A percentile compares a stretch with the other conserved stretches of the same genome.
Conservation (phyloP, 2,797 vertebrate genomes). For the Danio kyathit region DNA sequence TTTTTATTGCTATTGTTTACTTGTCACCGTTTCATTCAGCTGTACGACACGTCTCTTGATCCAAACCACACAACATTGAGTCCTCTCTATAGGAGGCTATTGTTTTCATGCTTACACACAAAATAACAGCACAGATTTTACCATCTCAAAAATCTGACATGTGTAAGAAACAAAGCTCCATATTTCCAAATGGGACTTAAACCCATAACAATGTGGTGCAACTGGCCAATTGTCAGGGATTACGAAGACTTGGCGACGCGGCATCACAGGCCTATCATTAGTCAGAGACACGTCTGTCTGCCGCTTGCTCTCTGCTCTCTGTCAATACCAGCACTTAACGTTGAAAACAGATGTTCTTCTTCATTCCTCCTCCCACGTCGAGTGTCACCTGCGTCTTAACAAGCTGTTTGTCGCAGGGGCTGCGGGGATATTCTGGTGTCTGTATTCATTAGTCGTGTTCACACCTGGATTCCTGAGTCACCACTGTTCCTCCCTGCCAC, state of each 20-base stretch:
- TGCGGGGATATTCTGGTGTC: constrained; percentile 39
- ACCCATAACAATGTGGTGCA: constrained; percentile 1
- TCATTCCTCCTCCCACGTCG: constrained; percentile 40
- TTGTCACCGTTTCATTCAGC: constrained; percentile 7
- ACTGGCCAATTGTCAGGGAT: constrained; percentile 6
- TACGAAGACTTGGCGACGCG: constrained; percentile 13
- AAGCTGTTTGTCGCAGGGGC: constrained; percentile 49
- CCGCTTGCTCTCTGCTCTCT: constrained; percentile 40
- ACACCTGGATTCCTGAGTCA: constrained; percentile 46
- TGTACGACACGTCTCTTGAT: not conserved
- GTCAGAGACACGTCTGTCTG: constrained; percentile 52
- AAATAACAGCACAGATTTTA: constrained; percentile 26
- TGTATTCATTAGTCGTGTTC: constrained; percentile 52
- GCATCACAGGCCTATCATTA: constrained; percentile 51
- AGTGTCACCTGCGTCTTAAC: constrained; percentile 55
- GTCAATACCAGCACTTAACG: constrained; percentile 58
- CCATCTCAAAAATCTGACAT: constrained; percentile 4
- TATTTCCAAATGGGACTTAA: not conserved
- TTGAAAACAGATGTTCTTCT: constrained; percentile 62
- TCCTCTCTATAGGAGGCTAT: constrained; percentile 18
- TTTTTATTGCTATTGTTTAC: not conserved
- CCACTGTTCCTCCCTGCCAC: constrained; percentile 13
- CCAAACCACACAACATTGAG: constrained; percentile 8
- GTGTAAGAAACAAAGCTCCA: constrained; percentile 17
- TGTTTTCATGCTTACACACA: constrained; percentile 46